Conservation (phyloP, 2,888 invertebrate genomes). For the Selenia dentaria region DNA sequence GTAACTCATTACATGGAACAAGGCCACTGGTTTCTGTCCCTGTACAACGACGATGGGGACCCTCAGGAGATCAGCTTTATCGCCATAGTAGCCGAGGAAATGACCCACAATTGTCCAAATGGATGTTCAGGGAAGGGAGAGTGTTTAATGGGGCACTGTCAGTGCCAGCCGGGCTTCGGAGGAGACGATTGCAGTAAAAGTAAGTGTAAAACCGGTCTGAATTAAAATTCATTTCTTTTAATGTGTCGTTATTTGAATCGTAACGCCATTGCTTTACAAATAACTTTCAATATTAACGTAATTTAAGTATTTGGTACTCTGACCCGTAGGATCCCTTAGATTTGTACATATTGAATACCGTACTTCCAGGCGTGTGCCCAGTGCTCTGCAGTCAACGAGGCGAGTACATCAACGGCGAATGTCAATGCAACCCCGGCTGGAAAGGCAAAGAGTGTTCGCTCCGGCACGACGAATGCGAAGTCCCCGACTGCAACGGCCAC, state of each 20-base stretch:
- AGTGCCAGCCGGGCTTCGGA: constrained; percentile 98
- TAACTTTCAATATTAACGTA: background rate
- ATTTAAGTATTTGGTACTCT: no score
- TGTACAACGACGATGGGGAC: constrained; percentile 98
- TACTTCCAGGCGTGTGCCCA: constrained; percentile 93
- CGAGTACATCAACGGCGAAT: constrained; percentile 97
- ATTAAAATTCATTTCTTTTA: no score
- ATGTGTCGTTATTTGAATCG: no score
- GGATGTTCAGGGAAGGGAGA: constrained; percentile 99
- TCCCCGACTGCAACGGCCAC: constrained; percentile 97
- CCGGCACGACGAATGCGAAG: constrained; percentile 97
- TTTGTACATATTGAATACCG: no score
- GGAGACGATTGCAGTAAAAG: constrained; percentile 98
- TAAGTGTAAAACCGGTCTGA: constrained; percentile 79
- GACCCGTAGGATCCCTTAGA: no score
- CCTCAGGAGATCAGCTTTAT: constrained; percentile 94
- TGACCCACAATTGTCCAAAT: constrained; percentile 97
- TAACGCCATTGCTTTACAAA: background rate
- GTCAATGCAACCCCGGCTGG: constrained; percentile 99
- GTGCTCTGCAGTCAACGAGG: constrained; percentile 98
- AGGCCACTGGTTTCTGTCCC: constrained; percentile 97
- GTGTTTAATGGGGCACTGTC: constrained; percentile 97
- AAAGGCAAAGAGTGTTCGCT: constrained; percentile 98
- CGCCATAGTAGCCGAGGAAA: constrained; percentile 93
- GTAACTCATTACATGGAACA: constrained; percentile 97